phyloP scores from a whole-genome alignment of 2,888 invertebrate species.

The Pemphredon lugubris region DNA sequence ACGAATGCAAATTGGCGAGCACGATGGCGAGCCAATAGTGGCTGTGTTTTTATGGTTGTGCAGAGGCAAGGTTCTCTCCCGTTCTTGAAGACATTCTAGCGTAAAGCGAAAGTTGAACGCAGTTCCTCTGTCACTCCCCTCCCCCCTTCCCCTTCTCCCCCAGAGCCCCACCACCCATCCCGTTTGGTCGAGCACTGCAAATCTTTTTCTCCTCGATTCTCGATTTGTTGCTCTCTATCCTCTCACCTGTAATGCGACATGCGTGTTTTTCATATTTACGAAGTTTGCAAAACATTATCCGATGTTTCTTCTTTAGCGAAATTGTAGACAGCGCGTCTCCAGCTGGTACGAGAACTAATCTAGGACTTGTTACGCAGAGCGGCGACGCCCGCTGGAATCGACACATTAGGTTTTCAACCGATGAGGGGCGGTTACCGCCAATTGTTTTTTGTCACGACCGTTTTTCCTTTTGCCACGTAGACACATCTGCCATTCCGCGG shows the following conservation, averaged over 20 bases:
- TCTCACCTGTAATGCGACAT: neutral
- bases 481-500: too few species aligned
- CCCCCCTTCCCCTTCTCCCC: constrained; percentile 16
- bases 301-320: constrained; percentile 43
- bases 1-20: constrained; percentile 42
- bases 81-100: constrained; percentile 54
- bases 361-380: constrained; percentile 71
- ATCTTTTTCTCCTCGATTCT: constrained; percentile 4
- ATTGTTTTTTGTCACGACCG: neutral
- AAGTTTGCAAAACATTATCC: constrained; percentile 20
- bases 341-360: constrained; percentile 73
- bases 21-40: too few species aligned
- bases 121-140: constrained; percentile 18
- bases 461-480: neutral
- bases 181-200: constrained; percentile 10
- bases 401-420: neutral
- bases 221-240: neutral
- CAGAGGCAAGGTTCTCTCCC: constrained; percentile 50
- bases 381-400: constrained; percentile 7
- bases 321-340: constrained; percentile 62
- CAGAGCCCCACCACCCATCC: constrained; percentile 6
- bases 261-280: neutral
- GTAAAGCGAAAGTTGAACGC: constrained; percentile 57
- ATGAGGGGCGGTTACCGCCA: neutral
- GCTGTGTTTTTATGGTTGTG: constrained; percentile 12